Evolutionary conservation across 2,113 vertebrate species (phyloP).

Genomic region (Nothobranchius kuhntae): DNA sequence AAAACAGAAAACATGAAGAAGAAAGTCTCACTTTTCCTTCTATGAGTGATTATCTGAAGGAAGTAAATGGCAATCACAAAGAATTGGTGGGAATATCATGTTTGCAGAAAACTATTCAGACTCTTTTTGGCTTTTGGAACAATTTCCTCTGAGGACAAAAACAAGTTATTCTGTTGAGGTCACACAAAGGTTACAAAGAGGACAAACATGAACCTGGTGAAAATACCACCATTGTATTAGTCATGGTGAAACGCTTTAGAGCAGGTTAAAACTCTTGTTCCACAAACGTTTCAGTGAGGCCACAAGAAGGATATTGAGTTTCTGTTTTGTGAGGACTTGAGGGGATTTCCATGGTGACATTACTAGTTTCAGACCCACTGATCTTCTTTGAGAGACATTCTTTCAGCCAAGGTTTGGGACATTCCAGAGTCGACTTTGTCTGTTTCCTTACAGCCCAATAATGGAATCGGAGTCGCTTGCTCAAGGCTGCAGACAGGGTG

Average conservation of each 20-base stretch:
- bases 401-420: slow-evolving; percentile 28
- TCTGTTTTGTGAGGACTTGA: slow-evolving; percentile 9
- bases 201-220: slow-evolving; percentile 15
- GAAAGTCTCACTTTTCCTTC: too few species aligned
- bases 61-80: too few species aligned
- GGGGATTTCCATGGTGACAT: slow-evolving; percentile 50
- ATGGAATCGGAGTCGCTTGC: slow-evolving; percentile 23
- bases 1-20: too few species aligned
- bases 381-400: slow-evolving; percentile 18
- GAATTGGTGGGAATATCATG: too few species aligned
- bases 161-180: background rate
- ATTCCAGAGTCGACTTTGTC: slow-evolving; percentile 32
- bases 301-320: slow-evolving; percentile 34
- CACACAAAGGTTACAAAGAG: background rate
- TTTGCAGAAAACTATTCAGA: too few species aligned
- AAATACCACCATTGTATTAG: background rate
- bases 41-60: too few species aligned
- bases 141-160: background rate
- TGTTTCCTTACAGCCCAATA: slow-evolving; percentile 4
- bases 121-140: too few species aligned
- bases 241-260: background rate
- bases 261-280: slow-evolving; percentile 2
- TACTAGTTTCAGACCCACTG: slow-evolving; percentile 34
- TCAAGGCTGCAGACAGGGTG: slow-evolving; percentile 15
- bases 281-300: background rate